Conservation (phyloP, 2,888 invertebrate genomes). For the Syritta pipiens region DNA sequence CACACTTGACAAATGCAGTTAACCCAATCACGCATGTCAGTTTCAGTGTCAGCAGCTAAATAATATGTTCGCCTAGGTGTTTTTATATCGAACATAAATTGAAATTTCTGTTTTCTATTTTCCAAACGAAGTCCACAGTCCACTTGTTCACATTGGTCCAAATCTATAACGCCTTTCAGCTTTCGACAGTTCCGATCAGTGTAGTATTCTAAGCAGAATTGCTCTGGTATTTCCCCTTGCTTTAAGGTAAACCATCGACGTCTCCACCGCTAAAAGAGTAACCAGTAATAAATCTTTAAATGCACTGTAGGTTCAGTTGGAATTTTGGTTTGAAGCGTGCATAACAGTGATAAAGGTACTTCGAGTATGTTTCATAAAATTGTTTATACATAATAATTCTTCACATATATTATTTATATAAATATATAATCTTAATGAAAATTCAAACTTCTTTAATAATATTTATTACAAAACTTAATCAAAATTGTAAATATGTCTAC, state of each 20-base stretch:
- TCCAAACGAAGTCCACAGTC: conserved; percentile 93
- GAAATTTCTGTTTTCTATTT: conserved; percentile 88
- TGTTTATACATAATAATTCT: too few species aligned
- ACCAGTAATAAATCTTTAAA: conserved; percentile 5
- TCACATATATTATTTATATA: too few species aligned
- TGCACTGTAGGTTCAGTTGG: background rate
- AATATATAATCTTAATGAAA: too few species aligned
- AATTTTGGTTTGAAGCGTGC: too few species aligned
- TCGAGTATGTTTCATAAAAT: too few species aligned
- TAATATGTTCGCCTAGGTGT: conserved; percentile 94
- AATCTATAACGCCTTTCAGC: conserved; percentile 92
- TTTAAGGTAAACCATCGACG: conserved; percentile 96
- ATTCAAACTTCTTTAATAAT: background rate
- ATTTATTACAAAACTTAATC: background rate
- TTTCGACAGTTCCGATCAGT: conserved; percentile 92
- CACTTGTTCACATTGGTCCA: conserved; percentile 97
- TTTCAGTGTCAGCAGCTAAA: conserved; percentile 93
- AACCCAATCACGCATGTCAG: conserved; percentile 97
- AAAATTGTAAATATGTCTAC: conserved; percentile 10
- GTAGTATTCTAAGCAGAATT: conserved; percentile 96
- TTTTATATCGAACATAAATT: conserved; percentile 93
- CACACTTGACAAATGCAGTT: conserved; percentile 95
- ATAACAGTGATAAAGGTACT: too few species aligned
- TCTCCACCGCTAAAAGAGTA: conserved; percentile 90
- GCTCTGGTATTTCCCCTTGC: conserved; percentile 95